Evolutionary conservation across 2,888 invertebrate genomes (phyloP).

Genomic region (Polyommatus iphigenia): DNA sequence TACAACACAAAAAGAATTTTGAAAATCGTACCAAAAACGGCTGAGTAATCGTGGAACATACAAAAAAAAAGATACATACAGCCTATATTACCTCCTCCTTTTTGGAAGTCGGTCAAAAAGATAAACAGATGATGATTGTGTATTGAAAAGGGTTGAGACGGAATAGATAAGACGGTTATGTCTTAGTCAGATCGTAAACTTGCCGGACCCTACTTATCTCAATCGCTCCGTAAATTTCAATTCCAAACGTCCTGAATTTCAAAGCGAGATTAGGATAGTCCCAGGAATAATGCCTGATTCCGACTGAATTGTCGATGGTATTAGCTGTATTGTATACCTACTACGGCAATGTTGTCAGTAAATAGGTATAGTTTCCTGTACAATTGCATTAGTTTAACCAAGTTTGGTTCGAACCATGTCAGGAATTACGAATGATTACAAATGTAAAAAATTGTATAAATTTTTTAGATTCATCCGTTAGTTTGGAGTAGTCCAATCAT

Average conservation of each 20-base stretch:
- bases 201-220: conserved; percentile 60
- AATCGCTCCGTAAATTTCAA: conserved; percentile 66
- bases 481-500: no score
- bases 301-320: neutral
- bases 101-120: no score
- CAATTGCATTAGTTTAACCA: no score
- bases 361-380: neutral
- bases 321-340: neutral
- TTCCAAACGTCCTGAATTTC: conserved; percentile 52
- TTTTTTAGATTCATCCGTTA: no score
- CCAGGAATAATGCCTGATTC: neutral
- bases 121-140: conserved; percentile 3
- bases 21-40: no score
- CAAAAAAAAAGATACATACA: no score
- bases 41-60: no score
- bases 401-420: no score
- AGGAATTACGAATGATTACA: no score
- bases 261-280: conserved; percentile 29
- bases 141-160: conserved; percentile 74
- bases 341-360: neutral
- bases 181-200: conserved; percentile 70
- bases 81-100: no score
- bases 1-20: no score
- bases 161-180: conserved; percentile 70
- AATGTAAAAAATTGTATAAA: no score